Evolutionary conservation across 1,140 invertebrate species (phyloP).

Genomic region (Sarcophaga peregrina): DNA sequence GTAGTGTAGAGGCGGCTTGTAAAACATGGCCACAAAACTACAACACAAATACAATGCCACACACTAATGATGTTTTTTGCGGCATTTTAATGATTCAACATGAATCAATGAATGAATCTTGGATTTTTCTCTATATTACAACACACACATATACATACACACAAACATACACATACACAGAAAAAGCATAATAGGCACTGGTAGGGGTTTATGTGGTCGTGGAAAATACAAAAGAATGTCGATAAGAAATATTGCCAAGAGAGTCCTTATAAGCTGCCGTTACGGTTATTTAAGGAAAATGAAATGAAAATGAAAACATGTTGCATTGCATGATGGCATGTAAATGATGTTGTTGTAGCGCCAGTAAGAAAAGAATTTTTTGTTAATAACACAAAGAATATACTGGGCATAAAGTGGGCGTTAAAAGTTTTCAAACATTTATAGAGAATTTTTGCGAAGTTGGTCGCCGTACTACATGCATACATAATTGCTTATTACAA

Average conservation of each 20-base stretch:
- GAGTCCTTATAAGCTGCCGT: neutral
- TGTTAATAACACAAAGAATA: neutral
- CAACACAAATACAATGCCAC: conserved; percentile 15
- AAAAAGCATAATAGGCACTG: neutral
- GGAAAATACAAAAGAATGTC: neutral
- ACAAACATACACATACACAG: neutral
- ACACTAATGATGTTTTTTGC: conserved; percentile 18
- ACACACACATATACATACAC: neutral
- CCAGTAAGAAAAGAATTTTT: neutral
- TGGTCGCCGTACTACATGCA: no score
- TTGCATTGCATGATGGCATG: no score
- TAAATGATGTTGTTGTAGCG: neutral
- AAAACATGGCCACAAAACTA: conserved; percentile 16
- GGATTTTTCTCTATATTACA: no score
- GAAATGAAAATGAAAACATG: no score
- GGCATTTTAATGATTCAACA: conserved; percentile 1
- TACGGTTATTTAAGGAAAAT: neutral
- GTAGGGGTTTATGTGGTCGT: neutral
- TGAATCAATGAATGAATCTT: conserved; percentile 17
- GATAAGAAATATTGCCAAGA: neutral
- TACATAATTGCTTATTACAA: no score
- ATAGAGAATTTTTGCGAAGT: no score
- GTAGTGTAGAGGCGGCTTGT: neutral
- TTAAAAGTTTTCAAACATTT: neutral
- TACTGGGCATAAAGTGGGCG: neutral